These are phyloP conservation scores for Anabas testudineus DNA, from an alignment of 2,797 vertebrate species.

Conservation along the genomic window DNA sequence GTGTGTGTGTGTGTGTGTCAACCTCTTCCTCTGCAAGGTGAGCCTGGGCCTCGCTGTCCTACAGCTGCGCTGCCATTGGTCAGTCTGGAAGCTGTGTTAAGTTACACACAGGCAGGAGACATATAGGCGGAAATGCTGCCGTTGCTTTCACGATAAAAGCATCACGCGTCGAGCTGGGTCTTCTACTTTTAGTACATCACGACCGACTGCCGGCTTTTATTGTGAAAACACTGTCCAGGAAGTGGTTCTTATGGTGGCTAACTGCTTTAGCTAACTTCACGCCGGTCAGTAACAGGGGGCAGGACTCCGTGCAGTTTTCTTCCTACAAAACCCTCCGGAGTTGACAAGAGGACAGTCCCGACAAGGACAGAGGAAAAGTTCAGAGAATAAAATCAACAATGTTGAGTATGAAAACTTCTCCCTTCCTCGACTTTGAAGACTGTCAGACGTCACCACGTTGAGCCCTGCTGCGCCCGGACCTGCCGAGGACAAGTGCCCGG, in stretches of 20 bases:
- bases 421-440: constrained; percentile 3
- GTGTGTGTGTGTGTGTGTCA: neutral
- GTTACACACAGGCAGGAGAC: neutral
- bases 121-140: neutral
- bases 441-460: constrained; percentile 8
- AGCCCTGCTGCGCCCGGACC: constrained; percentile 6
- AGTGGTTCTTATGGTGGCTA: neutral
- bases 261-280: neutral
- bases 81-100: constrained; percentile 17
- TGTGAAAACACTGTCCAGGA: constrained; percentile 36
- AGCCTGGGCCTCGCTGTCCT: constrained; percentile 36
- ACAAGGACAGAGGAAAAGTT: constrained; percentile 35
- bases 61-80: constrained; percentile 21
- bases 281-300: constrained; percentile 66
- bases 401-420: neutral
- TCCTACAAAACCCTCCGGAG: constrained; percentile 77
- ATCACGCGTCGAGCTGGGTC: too few relatives aligned
- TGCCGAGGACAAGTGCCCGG: constrained; percentile 38
- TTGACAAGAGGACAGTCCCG: constrained; percentile 53
- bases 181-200: neutral
- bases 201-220: neutral
- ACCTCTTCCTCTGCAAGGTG: constrained; percentile 44
- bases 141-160: constrained; percentile 17
- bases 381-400: neutral
- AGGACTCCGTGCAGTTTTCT: constrained; percentile 63